These are phyloP conservation scores for Melanerpes aurifrons DNA, from an alignment of 2,113 vertebrate genomes.

Conservation along the genomic window DNA sequence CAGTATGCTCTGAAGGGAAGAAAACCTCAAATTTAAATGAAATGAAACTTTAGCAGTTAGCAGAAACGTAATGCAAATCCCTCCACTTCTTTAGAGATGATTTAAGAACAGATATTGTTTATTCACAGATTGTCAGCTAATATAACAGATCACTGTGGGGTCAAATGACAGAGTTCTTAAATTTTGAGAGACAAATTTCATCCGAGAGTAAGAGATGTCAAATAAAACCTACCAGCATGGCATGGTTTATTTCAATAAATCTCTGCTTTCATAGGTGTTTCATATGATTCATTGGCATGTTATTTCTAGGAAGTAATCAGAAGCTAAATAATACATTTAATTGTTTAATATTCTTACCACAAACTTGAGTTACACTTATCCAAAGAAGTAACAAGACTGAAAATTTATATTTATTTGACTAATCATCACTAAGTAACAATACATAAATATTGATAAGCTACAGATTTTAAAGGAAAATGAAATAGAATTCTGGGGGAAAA, in stretches of 20 bases:
- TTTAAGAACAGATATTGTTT: not conserved
- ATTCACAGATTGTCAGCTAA: not conserved
- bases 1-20: not conserved
- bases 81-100: not conserved
- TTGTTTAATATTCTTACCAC: not conserved
- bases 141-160: not conserved
- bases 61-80: not conserved
- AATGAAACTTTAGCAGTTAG: not conserved
- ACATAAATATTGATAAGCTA: not conserved
- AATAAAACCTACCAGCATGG: not conserved
- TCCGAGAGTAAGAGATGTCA: not conserved
- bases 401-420: not conserved
- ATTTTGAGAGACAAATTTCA: not conserved
- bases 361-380: not conserved
- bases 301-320: not conserved
- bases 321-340: not conserved
- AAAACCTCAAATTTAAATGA: not conserved
- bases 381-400: not conserved
- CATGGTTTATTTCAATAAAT: not conserved
- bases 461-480: not conserved
- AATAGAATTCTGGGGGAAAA: not conserved
- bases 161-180: not conserved
- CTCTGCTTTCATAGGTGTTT: not conserved
- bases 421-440: not conserved
- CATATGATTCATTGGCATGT: not conserved